Conservation (phyloP, 2,797 vertebrate genomes). For the Echiichthys vipera region DNA sequence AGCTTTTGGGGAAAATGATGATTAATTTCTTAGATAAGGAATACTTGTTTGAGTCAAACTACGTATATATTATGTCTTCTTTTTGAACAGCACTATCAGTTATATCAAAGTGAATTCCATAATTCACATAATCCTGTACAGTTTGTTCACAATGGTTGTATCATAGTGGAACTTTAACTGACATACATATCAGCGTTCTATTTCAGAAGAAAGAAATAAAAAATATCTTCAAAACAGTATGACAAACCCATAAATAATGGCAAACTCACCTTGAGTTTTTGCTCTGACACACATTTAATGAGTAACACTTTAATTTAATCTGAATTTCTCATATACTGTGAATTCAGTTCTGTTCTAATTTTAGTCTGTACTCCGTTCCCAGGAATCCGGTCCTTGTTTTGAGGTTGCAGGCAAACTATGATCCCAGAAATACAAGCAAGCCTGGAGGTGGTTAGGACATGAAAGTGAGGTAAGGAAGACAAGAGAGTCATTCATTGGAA, state of each 20-base stretch:
- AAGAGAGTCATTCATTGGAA: constrained; percentile 84
- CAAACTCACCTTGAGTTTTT: neutral
- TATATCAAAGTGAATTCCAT: neutral
- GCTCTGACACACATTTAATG: neutral
- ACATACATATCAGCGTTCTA: neutral
- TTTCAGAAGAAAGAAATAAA: no score
- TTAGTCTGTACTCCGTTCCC: constrained; percentile 27
- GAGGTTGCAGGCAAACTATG: constrained; percentile 42
- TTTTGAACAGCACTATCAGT: neutral
- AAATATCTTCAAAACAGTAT: no score
- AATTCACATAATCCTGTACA: neutral
- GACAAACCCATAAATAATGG: accelerated
- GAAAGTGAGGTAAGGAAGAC: constrained; percentile 84
- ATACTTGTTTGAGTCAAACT: neutral
- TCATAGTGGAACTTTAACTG: neutral
- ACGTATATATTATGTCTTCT: neutral
- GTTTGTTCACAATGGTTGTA: neutral
- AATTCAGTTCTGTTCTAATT: neutral
- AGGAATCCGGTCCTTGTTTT: constrained; percentile 75
- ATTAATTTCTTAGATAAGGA: neutral
- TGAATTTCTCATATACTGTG: neutral
- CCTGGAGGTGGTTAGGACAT: constrained; percentile 83
- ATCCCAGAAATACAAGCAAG: constrained; percentile 82
- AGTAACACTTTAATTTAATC: neutral
- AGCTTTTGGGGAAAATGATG: neutral